Conservation (phyloP, 1,140 invertebrate species). For the Philopotamus ludificatus region DNA sequence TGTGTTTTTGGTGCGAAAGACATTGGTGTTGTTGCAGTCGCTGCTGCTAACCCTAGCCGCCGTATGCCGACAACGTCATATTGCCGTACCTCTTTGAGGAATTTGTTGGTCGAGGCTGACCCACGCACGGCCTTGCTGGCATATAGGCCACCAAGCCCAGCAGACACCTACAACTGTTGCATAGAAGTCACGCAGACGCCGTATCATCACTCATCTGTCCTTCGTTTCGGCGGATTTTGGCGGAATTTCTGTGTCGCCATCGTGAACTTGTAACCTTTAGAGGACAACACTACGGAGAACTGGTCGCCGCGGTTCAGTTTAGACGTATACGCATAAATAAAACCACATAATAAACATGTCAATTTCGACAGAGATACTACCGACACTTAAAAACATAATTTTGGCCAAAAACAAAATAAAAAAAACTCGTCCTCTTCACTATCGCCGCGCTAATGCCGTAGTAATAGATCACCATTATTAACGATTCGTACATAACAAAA, state of each 20-base stretch:
- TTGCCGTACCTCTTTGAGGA: slow-evolving; percentile 18
- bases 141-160: slow-evolving; percentile 31
- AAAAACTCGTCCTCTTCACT: no score
- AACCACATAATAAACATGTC: slow-evolving; percentile 38
- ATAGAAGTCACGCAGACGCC: neutral
- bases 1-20: no score
- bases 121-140: slow-evolving; percentile 34
- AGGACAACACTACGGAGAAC: slow-evolving; percentile 23
- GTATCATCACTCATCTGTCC: neutral
- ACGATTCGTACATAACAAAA: neutral
- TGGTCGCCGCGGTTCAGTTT: slow-evolving; percentile 16
- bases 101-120: slow-evolving; percentile 22
- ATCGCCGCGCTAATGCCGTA: no score
- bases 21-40: no score
- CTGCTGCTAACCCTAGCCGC: slow-evolving; percentile 21
- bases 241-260: no score
- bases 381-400: neutral
- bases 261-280: slow-evolving; percentile 33
- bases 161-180: slow-evolving; percentile 16
- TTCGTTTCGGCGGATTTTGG: no score
- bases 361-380: slow-evolving; percentile 26
- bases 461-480: no score
- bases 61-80: slow-evolving; percentile 12
- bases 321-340: slow-evolving; percentile 32
- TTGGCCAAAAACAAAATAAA: no score